These are phyloP conservation scores for Mystacornis crossleyi DNA, from an alignment of 2,113 vertebrate genomes.

Conservation along the genomic window DNA sequence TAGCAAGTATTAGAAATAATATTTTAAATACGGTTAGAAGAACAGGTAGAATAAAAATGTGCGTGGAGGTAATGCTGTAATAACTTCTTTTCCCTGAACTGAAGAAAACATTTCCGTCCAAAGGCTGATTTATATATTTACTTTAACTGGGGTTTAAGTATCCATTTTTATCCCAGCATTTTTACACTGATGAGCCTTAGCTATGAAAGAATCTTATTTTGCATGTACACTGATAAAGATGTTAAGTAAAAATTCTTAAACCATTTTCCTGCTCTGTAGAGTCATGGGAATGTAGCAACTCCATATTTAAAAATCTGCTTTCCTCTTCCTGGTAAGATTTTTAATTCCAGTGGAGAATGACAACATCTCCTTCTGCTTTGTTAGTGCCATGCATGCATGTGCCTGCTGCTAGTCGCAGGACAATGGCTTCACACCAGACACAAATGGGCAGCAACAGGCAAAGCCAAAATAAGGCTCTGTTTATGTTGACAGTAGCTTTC, in stretches of 20 bases:
- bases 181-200: neutral
- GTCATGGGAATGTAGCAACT: neutral
- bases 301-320: neutral
- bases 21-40: neutral
- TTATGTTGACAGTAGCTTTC: neutral
- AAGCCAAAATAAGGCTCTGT: neutral
- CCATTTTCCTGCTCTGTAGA: neutral
- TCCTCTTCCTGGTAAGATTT: slow-evolving; percentile 5
- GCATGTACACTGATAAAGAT: neutral
- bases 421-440: neutral
- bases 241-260: neutral
- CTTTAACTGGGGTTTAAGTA: neutral
- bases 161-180: neutral
- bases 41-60: neutral
- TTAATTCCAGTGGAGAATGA: slow-evolving; percentile 21
- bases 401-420: neutral
- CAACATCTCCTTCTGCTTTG: slow-evolving; percentile 29
- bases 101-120: neutral
- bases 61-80: neutral
- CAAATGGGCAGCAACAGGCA: neutral
- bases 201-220: neutral
- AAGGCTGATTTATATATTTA: neutral
- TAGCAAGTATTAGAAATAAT: neutral
- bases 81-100: neutral
- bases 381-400: neutral